A percentile compares a stretch with the other conserved stretches of the same genome.
phyloP scores from a whole-genome alignment of 2,797 vertebrate species.

The Diplodus sargus region DNA sequence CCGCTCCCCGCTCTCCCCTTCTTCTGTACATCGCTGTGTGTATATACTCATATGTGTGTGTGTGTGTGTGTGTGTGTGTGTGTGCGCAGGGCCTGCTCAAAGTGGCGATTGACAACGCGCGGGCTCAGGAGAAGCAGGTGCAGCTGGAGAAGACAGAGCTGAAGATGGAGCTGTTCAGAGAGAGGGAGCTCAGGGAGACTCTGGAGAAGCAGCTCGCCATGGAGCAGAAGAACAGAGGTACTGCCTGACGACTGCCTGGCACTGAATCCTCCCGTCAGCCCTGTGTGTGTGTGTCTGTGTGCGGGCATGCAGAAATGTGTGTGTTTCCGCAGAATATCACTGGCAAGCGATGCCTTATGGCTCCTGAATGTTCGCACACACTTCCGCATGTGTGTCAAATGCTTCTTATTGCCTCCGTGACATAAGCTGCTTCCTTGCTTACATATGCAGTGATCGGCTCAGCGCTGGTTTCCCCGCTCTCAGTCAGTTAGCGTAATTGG shows the following conservation, averaged over 20 bases:
- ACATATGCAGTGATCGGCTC: conserved; percentile 38
- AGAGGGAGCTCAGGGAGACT: conserved; percentile 97
- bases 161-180: conserved; percentile 99
- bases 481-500: conserved; percentile 70
- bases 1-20: neutral
- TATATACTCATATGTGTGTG: conserved; percentile 6
- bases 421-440: conserved; percentile 44
- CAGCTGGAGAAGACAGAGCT: conserved; percentile 99
- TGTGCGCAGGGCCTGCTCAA: conserved; percentile 93
- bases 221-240: conserved; percentile 99
- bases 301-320: conserved; percentile 13
- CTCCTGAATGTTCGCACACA: conserved; percentile 39
- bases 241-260: conserved; percentile 54
- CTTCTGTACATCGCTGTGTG: conserved; percentile 1
- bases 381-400: conserved; percentile 51
- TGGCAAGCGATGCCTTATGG: conserved; percentile 34
- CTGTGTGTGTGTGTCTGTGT: conserved; percentile 4
- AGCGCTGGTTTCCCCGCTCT: conserved; percentile 44
- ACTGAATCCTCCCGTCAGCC: conserved; percentile 32
- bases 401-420: conserved; percentile 45
- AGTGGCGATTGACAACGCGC: conserved; percentile 98
- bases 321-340: conserved; percentile 25
- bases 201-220: conserved; percentile 98
- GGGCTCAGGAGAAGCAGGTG: conserved; percentile 99
- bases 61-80: conserved; percentile 36